A percentile compares a stretch with the other conserved stretches of the same genome.
phyloP scores from a whole-genome alignment of 2,797 vertebrate species.

The Mus caroli region DNA sequence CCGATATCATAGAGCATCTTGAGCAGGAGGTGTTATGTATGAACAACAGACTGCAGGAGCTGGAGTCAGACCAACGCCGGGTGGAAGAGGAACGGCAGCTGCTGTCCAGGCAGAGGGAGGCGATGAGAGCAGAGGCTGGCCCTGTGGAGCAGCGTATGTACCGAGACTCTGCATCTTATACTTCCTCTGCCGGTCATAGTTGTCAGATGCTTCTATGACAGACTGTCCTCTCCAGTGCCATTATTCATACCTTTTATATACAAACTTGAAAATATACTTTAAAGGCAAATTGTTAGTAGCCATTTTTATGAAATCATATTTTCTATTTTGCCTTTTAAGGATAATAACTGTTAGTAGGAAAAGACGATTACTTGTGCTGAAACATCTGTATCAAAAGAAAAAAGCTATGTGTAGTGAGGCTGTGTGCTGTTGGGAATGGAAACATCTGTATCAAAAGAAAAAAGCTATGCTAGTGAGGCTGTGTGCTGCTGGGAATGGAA shows the following conservation, averaged over 20 bases:
- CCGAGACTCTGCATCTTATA: conserved; percentile 72
- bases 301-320: neutral
- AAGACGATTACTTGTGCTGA: conserved; percentile 41
- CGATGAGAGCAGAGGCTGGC: conserved; percentile 93
- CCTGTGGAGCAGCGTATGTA: conserved; percentile 96
- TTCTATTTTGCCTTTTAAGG: neutral
- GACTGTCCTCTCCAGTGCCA: neutral
- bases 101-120: conserved; percentile 94
- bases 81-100: conserved; percentile 94
- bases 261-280: conserved; percentile 13
- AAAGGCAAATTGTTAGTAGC: conserved; percentile 28
- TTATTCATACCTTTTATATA: conserved; percentile 53
- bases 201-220: neutral
- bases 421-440: too few species aligned
- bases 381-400: conserved; percentile 11
- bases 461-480: conserved; percentile 10
- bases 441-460: conserved; percentile 4
- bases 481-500: conserved; percentile 40
- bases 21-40: conserved; percentile 95
- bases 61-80: conserved; percentile 95
- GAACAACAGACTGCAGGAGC: conserved; percentile 93
- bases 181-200: conserved; percentile 39
- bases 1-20: conserved; percentile 92
- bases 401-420: conserved; percentile 23
- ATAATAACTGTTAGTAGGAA: conserved; percentile 49